phyloP scores from a whole-genome alignment of 2,113 vertebrate genomes.

The Halcyon malimbica region DNA sequence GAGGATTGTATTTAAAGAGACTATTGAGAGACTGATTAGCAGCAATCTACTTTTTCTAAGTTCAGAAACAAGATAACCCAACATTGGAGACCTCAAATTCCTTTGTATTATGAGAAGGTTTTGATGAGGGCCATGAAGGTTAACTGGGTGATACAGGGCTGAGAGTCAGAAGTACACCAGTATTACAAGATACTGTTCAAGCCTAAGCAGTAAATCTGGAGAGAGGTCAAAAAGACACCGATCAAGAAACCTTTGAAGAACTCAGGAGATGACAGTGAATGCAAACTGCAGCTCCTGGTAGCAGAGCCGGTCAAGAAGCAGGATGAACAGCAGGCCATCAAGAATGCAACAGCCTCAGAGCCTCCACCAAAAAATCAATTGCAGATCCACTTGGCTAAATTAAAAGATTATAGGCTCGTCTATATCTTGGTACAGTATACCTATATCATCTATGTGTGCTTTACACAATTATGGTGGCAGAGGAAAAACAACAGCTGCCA shows the following conservation, averaged over 20 bases:
- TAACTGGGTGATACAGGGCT: background rate
- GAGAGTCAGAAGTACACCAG: background rate
- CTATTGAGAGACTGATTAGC: background rate
- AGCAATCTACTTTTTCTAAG: conserved; percentile 12
- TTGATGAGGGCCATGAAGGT: background rate
- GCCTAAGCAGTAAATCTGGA: conserved; percentile 7
- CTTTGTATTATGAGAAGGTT: background rate
- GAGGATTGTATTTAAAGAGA: conserved; percentile 24
- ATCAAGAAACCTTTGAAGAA: conserved; percentile 30
- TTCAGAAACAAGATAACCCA: background rate
- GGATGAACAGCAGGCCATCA: background rate
- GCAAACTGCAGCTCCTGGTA: background rate
- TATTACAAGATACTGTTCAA: background rate
- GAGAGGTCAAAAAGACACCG: conserved; percentile 20
- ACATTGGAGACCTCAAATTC: background rate
- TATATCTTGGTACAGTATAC: background rate
- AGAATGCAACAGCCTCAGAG: background rate
- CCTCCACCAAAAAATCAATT: background rate
- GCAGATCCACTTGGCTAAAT: background rate
- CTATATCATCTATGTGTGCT: background rate
- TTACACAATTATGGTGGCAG: background rate
- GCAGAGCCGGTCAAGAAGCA: background rate
- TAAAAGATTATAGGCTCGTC: background rate
- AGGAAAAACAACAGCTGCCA: background rate
- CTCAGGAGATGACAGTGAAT: background rate